A percentile compares a stretch with the other conserved stretches of the same genome.
phyloP scores from a whole-genome alignment of 2,113 vertebrate genomes.

The Mobula hypostoma region DNA sequence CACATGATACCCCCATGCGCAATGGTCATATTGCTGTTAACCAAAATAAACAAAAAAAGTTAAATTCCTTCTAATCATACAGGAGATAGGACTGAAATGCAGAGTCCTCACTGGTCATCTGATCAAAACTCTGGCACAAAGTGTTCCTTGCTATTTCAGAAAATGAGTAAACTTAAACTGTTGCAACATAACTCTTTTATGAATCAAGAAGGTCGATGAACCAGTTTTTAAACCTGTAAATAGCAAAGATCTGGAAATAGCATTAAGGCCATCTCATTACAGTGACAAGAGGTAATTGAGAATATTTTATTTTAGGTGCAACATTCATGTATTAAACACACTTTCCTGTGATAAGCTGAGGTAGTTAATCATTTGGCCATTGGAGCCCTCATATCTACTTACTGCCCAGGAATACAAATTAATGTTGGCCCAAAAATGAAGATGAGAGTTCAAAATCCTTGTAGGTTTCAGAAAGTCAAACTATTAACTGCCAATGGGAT shows the following conservation, averaged over 20 bases:
- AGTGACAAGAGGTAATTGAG: conserved; percentile 17
- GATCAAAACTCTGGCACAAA: conserved; percentile 12
- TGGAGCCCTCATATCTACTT: not conserved
- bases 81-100: not conserved
- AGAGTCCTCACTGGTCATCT: not conserved
- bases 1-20: not conserved
- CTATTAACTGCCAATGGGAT: not conserved
- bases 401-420: not conserved
- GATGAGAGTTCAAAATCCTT: not conserved
- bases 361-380: not conserved
- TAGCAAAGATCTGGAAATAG: conserved; percentile 22
- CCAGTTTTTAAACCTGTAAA: not conserved
- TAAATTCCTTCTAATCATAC: not conserved
- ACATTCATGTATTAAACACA: not conserved
- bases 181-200: not conserved
- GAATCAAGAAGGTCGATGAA: not conserved
- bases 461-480: not conserved
- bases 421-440: not conserved
- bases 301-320: not conserved
- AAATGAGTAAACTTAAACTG: not conserved
- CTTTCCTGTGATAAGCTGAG: conserved; percentile 2
- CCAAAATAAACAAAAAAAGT: not conserved
- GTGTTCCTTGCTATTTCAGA: conserved; percentile 15
- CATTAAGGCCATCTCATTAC: not conserved
- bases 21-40: not conserved